These are phyloP conservation scores for Laticauda colubrina DNA, from an alignment of 2,113 vertebrate species.

Conservation along the genomic window DNA sequence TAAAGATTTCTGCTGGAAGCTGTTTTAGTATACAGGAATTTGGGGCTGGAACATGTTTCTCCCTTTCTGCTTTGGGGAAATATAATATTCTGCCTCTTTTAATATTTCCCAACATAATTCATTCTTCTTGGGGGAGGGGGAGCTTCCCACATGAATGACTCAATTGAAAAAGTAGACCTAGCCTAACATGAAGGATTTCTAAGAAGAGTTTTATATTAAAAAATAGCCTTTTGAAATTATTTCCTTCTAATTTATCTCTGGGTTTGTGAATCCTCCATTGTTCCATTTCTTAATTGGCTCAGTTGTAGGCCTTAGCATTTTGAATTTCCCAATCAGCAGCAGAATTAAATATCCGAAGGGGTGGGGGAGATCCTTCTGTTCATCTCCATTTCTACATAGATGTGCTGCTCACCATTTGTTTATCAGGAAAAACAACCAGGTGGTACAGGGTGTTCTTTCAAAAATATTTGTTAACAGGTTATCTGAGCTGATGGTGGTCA, in stretches of 20 bases:
- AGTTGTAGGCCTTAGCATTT: not conserved
- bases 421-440: not conserved
- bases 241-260: not conserved
- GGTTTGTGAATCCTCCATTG: not conserved
- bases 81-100: no score
- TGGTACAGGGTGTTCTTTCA: not conserved
- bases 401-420: not conserved
- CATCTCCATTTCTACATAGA: no score
- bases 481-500: not conserved
- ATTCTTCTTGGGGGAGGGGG: no score
- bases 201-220: not conserved
- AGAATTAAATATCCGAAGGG: not conserved
- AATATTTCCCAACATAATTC: no score
- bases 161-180: not conserved
- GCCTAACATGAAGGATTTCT: not conserved
- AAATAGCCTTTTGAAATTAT: not conserved
- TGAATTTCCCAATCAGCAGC: not conserved
- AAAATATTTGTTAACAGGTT: not conserved
- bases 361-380: not conserved
- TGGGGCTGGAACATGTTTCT: no score
- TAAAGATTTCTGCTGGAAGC: no score
- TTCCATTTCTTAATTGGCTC: not conserved
- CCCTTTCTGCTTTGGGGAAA: no score
- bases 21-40: no score
- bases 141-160: not conserved